Base-by-base conservation (phyloP, 2,888 invertebrate species). In the Trachelus tabidus region DNA sequence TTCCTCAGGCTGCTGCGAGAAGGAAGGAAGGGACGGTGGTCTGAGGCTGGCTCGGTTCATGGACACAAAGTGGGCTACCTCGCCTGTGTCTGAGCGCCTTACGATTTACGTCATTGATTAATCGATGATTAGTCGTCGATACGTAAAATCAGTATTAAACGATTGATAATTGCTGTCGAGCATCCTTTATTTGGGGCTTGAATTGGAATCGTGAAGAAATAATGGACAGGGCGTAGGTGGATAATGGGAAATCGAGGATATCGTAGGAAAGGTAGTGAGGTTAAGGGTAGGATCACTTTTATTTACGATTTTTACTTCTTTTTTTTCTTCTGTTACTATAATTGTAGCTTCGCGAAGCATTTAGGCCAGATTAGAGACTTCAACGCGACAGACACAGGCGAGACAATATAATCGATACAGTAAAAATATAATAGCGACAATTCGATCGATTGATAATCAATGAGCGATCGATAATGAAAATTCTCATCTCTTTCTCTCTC, bases 41-140 rank as follows among this genome's bases (percentile, higher is more conserved):
- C 86, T 89, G 86, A 87, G 87, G 85, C 86, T 89, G 90, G 90
- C 90, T 90, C 88, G 90, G 89, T 90, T 90, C 85, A 85, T 88
- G 89, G 89, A 89, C 87, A 90, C 82, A 88, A 88, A 87, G 83
- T 85, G 79, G 81, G 82, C 23, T 56, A 56, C 56, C 56, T 84
- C 83, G 84, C 88, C 86, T 86, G 87, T 86, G 86, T 86, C 86
- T 85, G 85, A 76, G 23, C 79, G 79, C 75, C 68, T 11, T 12
- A 34, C 31, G 4, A 9, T 23, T 23, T 56, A 23, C 6, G 56
- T 6, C 56, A 23, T 56, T 56, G 56, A 56, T 23, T 40, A 9
- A 15, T 40, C 23, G 40, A 40, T 2, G 0, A 40, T 40, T 23
- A 6, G 2, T 56, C 56, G 9, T 56, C 56, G 56, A 56, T 56